These are phyloP conservation scores for Cotesia typhae DNA, from an alignment of 1,140 invertebrate species.

Conservation along the genomic window DNA sequence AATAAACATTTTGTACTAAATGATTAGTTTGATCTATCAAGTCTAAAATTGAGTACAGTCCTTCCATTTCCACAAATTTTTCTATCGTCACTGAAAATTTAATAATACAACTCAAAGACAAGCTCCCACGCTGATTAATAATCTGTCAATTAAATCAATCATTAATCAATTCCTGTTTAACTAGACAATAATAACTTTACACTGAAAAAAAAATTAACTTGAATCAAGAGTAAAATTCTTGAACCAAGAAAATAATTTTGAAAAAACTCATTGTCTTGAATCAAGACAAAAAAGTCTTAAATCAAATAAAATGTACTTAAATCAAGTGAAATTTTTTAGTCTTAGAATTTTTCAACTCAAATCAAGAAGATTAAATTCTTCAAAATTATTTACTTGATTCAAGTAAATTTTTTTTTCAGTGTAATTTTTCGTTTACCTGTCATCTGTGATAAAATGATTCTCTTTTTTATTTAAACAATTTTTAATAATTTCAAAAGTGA, in stretches of 20 bases:
- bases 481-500: slow-evolving; percentile 41
- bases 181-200: not conserved
- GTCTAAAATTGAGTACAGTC: slow-evolving; percentile 36
- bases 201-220: too few species aligned
- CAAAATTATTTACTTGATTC: too few species aligned
- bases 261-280: too few species aligned
- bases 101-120: slow-evolving; percentile 50
- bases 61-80: slow-evolving; percentile 43
- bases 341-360: too few species aligned
- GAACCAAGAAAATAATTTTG: too few species aligned
- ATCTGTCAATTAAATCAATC: slow-evolving; percentile 40
- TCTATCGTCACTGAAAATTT: slow-evolving; percentile 36
- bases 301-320: too few species aligned
- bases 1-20: slow-evolving; percentile 45
- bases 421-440: slow-evolving; percentile 42
- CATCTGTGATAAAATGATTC: slow-evolving; percentile 49
- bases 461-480: slow-evolving; percentile 39
- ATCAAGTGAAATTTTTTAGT: too few species aligned
- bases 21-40: slow-evolving; percentile 42
- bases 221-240: too few species aligned
- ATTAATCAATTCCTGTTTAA: not conserved
- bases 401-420: too few species aligned
- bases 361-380: too few species aligned
- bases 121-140: slow-evolving; percentile 47
- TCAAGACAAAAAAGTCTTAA: too few species aligned